A percentile compares a stretch with the other conserved stretches of the same genome.
Conservation (phyloP, 2,888 invertebrate species). For the Pharmacophagus antenor region DNA sequence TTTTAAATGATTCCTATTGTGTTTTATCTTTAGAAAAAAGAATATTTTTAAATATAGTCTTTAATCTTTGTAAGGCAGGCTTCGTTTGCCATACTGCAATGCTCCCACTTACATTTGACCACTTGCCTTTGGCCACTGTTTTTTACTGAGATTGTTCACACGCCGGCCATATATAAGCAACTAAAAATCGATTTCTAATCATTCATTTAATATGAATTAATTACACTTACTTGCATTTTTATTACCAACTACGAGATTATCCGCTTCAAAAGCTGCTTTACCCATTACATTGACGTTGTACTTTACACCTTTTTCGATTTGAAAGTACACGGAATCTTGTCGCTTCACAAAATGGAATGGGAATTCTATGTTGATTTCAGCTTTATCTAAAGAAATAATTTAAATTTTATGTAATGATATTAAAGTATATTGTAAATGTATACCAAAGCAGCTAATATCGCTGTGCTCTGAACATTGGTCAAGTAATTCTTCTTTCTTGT, state of each 20-base stretch:
- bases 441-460: not conserved
- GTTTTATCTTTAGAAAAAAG: too few species aligned
- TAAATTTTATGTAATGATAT: not conserved
- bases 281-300: conserved; percentile 33
- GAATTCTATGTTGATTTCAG: conserved; percentile 12
- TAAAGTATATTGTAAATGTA: not conserved
- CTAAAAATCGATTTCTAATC: not conserved
- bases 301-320: conserved; percentile 2
- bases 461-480: not conserved
- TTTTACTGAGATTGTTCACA: too few species aligned
- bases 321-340: conserved; percentile 6
- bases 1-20: too few species aligned
- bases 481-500: too few species aligned
- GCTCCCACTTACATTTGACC: too few species aligned
- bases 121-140: too few species aligned
- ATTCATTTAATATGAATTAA: not conserved
- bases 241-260: conserved; percentile 33
- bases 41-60: too few species aligned
- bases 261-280: conserved; percentile 34
- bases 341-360: conserved; percentile 4
- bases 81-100: too few species aligned
- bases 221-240: conserved; percentile 34
- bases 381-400: conserved; percentile 15
- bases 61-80: too few species aligned
- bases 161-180: not conserved